A percentile compares a stretch with the other conserved stretches of the same genome.
Conservation (phyloP, 1,140 invertebrate species). For the Danaus melanippus region DNA sequence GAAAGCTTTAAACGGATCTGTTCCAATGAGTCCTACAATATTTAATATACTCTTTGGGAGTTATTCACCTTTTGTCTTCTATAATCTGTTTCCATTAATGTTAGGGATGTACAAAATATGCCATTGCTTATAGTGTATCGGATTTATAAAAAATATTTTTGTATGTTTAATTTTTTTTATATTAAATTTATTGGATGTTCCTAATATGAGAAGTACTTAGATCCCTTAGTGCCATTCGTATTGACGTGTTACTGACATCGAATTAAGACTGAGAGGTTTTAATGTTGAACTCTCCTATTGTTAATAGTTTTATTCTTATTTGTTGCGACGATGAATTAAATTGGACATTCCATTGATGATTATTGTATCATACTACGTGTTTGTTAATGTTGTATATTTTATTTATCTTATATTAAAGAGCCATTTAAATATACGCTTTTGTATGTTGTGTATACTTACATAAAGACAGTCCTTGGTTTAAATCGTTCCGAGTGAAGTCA, state of each 20-base stretch:
- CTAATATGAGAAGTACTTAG: slow-evolving; percentile 56
- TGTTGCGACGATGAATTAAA: slow-evolving; percentile 1
- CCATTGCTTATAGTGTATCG: slow-evolving; percentile 31
- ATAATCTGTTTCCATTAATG: slow-evolving; percentile 22
- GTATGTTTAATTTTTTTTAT: slow-evolving; percentile 46
- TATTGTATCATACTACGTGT: too few relatives aligned
- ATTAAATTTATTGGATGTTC: slow-evolving; percentile 49
- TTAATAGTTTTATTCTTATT: slow-evolving; percentile 2
- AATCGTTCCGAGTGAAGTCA: too few relatives aligned
- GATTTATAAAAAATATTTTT: slow-evolving; percentile 50
- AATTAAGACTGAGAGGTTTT: slow-evolving; percentile 55
- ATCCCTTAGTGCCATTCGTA: slow-evolving; percentile 57
- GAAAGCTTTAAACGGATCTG: slow-evolving; percentile 17
- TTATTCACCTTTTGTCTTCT: slow-evolving; percentile 9
- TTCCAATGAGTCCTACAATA: slow-evolving; percentile 7
- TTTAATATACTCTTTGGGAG: slow-evolving; percentile 1
- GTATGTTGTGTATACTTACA: too few relatives aligned
- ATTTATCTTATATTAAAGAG: too few relatives aligned
- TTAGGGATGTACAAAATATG: slow-evolving; percentile 35
- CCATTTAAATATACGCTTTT: too few relatives aligned
- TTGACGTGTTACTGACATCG: slow-evolving; percentile 47
- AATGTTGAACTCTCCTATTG: slow-evolving; percentile 2
- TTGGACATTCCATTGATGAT: slow-evolving; percentile 14
- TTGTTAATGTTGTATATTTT: too few relatives aligned
- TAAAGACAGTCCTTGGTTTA: too few relatives aligned